A percentile compares a stretch with the other conserved stretches of the same genome.
Evolutionary conservation across 2,113 vertebrate genomes (phyloP).

Genomic region (Halichoeres trimaculatus): DNA sequence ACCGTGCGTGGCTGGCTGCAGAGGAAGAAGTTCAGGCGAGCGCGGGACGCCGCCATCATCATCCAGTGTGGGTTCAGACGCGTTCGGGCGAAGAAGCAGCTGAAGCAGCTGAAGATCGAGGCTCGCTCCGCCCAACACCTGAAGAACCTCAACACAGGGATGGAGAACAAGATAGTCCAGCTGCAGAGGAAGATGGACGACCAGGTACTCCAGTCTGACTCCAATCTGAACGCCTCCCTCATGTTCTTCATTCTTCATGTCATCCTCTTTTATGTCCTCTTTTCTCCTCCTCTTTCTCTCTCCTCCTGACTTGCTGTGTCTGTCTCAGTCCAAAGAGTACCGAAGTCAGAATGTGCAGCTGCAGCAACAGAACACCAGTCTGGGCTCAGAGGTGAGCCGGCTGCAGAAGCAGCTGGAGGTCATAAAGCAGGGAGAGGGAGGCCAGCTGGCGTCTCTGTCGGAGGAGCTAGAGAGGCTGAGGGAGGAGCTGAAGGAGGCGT

Average conservation of each 20-base stretch:
- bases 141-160: conserved; percentile 93
- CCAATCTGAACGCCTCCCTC: too few relatives aligned
- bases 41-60: conserved; percentile 82
- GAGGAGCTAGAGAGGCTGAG: conserved; percentile 85
- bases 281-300: neutral
- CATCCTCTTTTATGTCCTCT: too few relatives aligned
- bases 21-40: conserved; percentile 74
- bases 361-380: conserved; percentile 31
- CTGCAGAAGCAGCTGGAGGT: conserved; percentile 88
- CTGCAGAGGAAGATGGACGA: conserved; percentile 95
- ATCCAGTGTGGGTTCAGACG: conserved; percentile 91
- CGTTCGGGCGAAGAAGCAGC: conserved; percentile 82
- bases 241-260: too few relatives aligned
- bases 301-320: too few relatives aligned
- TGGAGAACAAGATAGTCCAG: conserved; percentile 99
- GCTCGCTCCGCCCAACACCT: conserved; percentile 89
- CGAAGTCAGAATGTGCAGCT: conserved; percentile 87
- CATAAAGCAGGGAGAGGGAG: conserved; percentile 72
- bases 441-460: conserved; percentile 83
- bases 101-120: conserved; percentile 92
- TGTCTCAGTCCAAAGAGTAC: conserved; percentile 87
- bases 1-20: conserved; percentile 86
- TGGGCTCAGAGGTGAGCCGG: conserved; percentile 84
- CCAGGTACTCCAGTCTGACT: conserved; percentile 90
- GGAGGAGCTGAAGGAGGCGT: conserved; percentile 83